phyloP scores from a whole-genome alignment of 1,140 invertebrate species.

The Procambarus virginalis region DNA sequence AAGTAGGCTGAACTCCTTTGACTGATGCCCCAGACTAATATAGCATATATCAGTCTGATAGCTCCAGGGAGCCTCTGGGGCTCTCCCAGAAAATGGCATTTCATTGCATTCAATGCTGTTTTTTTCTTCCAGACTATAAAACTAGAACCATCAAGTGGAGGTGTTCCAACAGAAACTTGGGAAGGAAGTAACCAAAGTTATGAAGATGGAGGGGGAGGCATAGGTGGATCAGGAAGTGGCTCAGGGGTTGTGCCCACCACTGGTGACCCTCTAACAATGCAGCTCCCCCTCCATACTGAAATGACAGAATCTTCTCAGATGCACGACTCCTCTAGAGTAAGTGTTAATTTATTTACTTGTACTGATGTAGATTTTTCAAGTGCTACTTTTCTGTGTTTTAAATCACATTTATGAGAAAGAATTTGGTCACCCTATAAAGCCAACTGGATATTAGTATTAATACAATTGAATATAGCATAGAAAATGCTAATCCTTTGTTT shows the following conservation, averaged over 20 bases:
- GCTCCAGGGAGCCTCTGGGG: too few species aligned
- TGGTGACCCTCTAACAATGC: slow-evolving; percentile 51
- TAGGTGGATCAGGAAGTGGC: slow-evolving; percentile 26
- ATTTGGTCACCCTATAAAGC: not conserved
- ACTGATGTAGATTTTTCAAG: not conserved
- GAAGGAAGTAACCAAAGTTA: slow-evolving; percentile 70
- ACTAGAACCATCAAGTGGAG: slow-evolving; percentile 58
- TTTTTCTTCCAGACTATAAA: slow-evolving; percentile 56
- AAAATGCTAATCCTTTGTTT: not conserved
- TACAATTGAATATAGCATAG: too few species aligned
- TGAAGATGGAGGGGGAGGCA: slow-evolving; percentile 67
- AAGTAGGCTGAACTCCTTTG: too few species aligned
- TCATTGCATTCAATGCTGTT: not conserved
- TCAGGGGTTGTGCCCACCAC: slow-evolving; percentile 23
- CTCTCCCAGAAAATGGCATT: too few species aligned
- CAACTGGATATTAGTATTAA: too few species aligned
- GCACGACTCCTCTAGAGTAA: slow-evolving; percentile 64
- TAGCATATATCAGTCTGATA: too few species aligned
- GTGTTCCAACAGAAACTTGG: slow-evolving; percentile 60
- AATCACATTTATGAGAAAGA: not conserved
- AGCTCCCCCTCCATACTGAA: slow-evolving; percentile 59
- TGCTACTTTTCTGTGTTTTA: not conserved
- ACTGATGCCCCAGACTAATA: too few species aligned
- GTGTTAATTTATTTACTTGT: slow-evolving; percentile 30
- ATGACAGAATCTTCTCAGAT: slow-evolving; percentile 56